Evolutionary conservation across 2,888 invertebrate genomes (phyloP).

Genomic region (Odontothrips loti): DNA sequence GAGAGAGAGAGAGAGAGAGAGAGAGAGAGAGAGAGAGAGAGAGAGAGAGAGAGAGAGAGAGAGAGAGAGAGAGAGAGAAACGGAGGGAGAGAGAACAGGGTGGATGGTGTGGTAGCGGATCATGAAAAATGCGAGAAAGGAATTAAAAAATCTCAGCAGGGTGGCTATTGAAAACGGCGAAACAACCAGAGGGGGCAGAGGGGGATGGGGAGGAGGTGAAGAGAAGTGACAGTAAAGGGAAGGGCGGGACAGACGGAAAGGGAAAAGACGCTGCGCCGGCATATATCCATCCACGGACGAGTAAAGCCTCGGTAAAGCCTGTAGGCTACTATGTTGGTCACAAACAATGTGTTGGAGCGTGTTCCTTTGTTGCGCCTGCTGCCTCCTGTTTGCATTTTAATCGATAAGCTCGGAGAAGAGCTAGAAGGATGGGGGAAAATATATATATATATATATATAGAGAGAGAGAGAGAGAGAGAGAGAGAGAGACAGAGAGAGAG

Average conservation of each 20-base stretch:
- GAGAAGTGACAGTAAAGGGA: neutral
- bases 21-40: neutral
- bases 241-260: neutral
- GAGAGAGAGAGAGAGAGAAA: neutral
- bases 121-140: conserved; percentile 6
- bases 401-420: neutral
- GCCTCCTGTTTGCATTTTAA: conserved; percentile 18
- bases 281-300: neutral
- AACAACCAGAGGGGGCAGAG: neutral
- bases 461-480: too few species aligned
- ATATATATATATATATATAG: too few species aligned
- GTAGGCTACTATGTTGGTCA: conserved; percentile 17
- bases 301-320: neutral
- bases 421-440: neutral
- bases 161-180: neutral
- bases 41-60: neutral
- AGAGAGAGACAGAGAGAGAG: too few species aligned
- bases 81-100: neutral
- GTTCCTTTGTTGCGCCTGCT: neutral
- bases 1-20: neutral
- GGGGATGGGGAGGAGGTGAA: neutral
- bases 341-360: conserved; percentile 19
- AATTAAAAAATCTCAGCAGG: conserved; percentile 20
- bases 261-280: neutral
- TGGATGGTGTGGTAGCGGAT: neutral